Evolutionary conservation across 2,888 invertebrate genomes (phyloP), one percentile per base, ranked within the genome.

Genomic region (Dryococelus australis): DNA sequence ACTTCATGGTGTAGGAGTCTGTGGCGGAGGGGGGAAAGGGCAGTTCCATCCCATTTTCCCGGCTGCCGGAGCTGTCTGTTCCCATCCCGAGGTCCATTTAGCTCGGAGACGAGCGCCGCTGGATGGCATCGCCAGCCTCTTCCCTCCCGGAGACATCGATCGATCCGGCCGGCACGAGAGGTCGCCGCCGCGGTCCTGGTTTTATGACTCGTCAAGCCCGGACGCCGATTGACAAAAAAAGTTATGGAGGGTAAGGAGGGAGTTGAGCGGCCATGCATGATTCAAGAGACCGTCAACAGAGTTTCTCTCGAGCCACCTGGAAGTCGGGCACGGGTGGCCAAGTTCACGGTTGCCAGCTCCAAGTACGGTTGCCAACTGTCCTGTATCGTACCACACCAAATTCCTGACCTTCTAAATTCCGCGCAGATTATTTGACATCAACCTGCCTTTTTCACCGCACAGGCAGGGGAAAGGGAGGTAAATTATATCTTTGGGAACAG

Each of bases 141-240:
- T 24, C n/a, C 16, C 65, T n/a, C 13, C 65, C 65, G n/a, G 24
- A 16, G 0, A 8, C 16, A 65, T 10, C 20, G 10, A 65, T 65
- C 65, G 65, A 65, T 65, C 65, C 65, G 20, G 47, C 12, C 47
- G 8, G 47, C 47, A 47, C 0, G 47, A 47, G 47, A 20, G 65
- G 65, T 65, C 65, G 65, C 65, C 65, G 65, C 65, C 65, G 16
- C 65, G 65, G 65, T 65, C 65, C 65, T 65, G 65, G 65, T 65
- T 65, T 65, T 65, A 65, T 65, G 65, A 65, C 65, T 65, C 65
- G 65, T 65, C 65, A 65, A n/a, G 65, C 65, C 65, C 65, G 65
- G 13, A 65, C 12, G 65, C 35, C 65, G 65, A 65, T 65, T 65
- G 65, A 65, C 10, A n/a, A 24, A 24, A 65, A 65, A 65, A 65